phyloP scores from a whole-genome alignment of 2,113 vertebrate species.

The Ptychochromis oligacanthus region DNA sequence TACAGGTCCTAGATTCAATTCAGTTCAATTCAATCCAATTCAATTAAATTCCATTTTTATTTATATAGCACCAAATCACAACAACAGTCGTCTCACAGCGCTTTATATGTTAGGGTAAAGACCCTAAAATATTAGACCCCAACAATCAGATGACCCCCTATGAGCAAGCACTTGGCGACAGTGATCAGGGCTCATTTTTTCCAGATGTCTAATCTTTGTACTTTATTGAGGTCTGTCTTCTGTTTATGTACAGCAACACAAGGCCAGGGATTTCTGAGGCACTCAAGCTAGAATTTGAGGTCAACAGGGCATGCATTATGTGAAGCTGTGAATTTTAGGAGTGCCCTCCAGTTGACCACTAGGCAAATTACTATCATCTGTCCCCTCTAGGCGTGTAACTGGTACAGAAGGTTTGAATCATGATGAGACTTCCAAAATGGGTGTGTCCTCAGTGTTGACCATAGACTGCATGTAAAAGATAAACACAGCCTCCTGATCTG shows the following conservation, averaged over 20 bases:
- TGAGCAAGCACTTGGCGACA: too few relatives aligned
- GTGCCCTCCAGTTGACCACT: not conserved
- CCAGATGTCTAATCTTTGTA: not conserved
- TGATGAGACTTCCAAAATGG: not conserved
- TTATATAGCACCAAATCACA: too few relatives aligned
- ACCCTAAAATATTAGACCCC: too few relatives aligned
- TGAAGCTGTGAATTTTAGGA: not conserved
- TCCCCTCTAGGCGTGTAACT: not conserved
- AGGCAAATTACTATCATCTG: not conserved
- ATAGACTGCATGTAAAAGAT: not conserved
- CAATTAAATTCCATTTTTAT: too few relatives aligned
- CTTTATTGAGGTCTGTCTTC: not conserved
- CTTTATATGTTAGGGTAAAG: too few relatives aligned
- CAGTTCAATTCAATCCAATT: too few relatives aligned
- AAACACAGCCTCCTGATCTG: not conserved
- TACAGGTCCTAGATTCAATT: not conserved
- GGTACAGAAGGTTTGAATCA: not conserved
- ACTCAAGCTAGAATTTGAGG: not conserved
- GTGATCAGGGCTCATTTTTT: not conserved
- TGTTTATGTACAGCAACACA: not conserved
- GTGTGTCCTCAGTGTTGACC: not conserved
- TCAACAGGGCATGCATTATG: not conserved
- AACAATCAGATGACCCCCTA: too few relatives aligned
- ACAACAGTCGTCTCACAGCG: too few relatives aligned
- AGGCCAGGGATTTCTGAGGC: not conserved